Conservation (phyloP, 2,797 vertebrate species). For the Betta splendens region DNA sequence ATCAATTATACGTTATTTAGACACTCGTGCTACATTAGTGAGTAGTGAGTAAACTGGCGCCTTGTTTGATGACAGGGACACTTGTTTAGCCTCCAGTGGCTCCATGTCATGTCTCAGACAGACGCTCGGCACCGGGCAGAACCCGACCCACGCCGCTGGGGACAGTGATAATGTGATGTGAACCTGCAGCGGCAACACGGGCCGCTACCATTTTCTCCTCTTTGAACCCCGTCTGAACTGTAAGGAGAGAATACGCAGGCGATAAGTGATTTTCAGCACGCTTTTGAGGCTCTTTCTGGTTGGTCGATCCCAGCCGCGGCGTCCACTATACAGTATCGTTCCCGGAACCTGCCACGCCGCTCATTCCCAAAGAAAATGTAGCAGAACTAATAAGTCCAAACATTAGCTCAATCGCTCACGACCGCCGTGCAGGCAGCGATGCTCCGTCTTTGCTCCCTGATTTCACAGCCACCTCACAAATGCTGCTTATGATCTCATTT, state of each 20-base stretch:
- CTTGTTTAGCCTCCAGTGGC: background rate
- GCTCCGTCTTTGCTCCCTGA: constrained; percentile 74
- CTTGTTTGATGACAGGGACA: constrained; percentile 8
- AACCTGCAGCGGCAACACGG: constrained; percentile 19
- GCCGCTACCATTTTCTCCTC: constrained; percentile 27
- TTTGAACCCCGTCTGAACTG: constrained; percentile 31
- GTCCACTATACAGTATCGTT: constrained; percentile 58
- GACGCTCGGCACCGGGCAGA: background rate
- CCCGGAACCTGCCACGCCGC: constrained; percentile 53
- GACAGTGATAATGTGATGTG: constrained; percentile 2
- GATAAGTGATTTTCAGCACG: constrained; percentile 61
- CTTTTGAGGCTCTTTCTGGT: constrained; percentile 50
- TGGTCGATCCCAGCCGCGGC: constrained; percentile 55
- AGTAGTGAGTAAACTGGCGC: background rate
- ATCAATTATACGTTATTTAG: constrained; percentile 23
- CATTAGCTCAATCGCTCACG: constrained; percentile 73
- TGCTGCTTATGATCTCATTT: constrained; percentile 77
- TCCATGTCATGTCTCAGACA: background rate
- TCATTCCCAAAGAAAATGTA: constrained; percentile 69
- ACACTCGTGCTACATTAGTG: background rate
- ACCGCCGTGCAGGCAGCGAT: constrained; percentile 60
- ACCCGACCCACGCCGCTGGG: background rate
- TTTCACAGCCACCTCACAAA: constrained; percentile 74
- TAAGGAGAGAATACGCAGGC: constrained; percentile 50
- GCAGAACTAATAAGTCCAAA: constrained; percentile 77